These are phyloP conservation scores for Bryconaethiops microstoma DNA, from an alignment of 2,797 vertebrate genomes.

Conservation along the genomic window DNA sequence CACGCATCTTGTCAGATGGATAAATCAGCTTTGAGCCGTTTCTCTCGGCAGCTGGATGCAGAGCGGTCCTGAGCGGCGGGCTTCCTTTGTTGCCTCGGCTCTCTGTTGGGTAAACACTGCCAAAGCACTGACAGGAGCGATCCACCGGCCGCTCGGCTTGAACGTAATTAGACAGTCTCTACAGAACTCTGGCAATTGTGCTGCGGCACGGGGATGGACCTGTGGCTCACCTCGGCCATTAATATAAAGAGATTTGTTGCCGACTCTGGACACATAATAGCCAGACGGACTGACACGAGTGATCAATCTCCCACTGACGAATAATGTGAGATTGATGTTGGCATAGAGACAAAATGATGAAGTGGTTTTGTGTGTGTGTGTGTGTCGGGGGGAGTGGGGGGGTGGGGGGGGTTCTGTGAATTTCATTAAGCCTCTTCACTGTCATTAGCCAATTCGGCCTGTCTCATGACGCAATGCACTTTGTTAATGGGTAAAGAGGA, in stretches of 20 bases:
- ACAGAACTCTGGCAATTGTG: constrained; percentile 2
- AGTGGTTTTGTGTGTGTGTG: background rate
- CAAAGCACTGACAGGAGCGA: background rate
- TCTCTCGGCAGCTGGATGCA: background rate
- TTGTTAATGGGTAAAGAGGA: constrained; percentile 45
- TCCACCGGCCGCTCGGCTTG: background rate
- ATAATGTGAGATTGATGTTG: constrained; percentile 55
- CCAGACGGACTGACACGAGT: constrained; percentile 41
- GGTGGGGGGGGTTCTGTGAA: constrained; percentile 41
- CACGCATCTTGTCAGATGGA: background rate
- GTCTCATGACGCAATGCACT: constrained; percentile 39
- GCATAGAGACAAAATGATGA: constrained; percentile 50
- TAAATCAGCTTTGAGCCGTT: background rate
- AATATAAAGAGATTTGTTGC: constrained; percentile 54
- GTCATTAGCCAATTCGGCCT: constrained; percentile 35
- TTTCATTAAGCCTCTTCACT: constrained; percentile 52
- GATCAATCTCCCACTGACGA: constrained; percentile 49
- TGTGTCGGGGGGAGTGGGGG: constrained; percentile 21
- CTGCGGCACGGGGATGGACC: constrained; percentile 12
- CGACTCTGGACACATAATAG: constrained; percentile 37
- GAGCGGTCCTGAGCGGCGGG: background rate
- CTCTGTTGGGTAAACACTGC: constrained; percentile 13
- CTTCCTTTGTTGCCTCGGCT: background rate
- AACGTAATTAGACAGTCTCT: constrained; percentile 19
- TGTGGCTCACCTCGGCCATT: constrained; percentile 48